These are phyloP conservation scores for Aethina tumida DNA, from an alignment of 1,140 invertebrate genomes.

Conservation along the genomic window DNA sequence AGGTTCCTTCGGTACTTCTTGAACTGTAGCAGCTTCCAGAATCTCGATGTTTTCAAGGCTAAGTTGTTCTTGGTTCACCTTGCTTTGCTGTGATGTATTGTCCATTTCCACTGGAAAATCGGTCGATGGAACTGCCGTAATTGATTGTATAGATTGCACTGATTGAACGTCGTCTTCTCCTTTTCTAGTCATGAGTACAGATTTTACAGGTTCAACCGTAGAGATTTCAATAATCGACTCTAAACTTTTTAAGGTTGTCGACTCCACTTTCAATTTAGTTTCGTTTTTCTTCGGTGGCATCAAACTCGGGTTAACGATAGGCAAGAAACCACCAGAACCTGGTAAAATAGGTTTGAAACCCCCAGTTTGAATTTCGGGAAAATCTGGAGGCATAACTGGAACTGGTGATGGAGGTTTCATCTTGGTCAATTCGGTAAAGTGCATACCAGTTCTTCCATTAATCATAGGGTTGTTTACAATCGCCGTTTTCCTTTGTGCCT, in stretches of 20 bases:
- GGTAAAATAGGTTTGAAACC: constrained; percentile 64
- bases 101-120: no score
- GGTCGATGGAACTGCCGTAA: no score
- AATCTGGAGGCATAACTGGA: constrained; percentile 4
- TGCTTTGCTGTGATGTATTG: no score
- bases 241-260: constrained; percentile 6
- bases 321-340: constrained; percentile 57
- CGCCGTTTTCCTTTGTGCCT: constrained; percentile 37
- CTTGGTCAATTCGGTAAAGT: constrained; percentile 35
- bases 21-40: no score
- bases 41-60: no score
- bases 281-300: not conserved
- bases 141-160: not conserved
- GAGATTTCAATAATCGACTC: constrained; percentile 5
- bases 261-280: not conserved
- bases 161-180: not conserved
- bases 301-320: constrained; percentile 38
- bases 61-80: no score
- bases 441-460: constrained; percentile 17
- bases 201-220: constrained; percentile 5
- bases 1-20: no score
- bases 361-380: constrained; percentile 50
- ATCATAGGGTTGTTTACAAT: constrained; percentile 29
- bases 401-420: constrained; percentile 27
- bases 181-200: not conserved